A percentile compares a stretch with the other conserved stretches of the same genome.
Conservation (phyloP, 2,113 vertebrate genomes). For the Gulo gulo region DNA sequence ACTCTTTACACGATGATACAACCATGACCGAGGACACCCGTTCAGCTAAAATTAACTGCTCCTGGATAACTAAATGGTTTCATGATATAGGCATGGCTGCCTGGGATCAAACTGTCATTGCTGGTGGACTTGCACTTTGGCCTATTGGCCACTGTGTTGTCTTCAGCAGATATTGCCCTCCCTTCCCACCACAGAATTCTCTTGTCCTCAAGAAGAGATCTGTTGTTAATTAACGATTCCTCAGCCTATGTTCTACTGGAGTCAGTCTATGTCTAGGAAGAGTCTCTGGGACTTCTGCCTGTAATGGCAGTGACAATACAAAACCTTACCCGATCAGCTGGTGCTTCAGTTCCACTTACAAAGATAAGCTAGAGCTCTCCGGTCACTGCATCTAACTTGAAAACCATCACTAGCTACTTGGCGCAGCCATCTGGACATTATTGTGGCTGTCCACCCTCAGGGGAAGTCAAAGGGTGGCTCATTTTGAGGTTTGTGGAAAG, state of each 20-base stretch:
- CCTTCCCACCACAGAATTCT: not conserved
- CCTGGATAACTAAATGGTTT: not conserved
- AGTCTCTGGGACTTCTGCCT: not conserved
- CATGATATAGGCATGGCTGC: not conserved
- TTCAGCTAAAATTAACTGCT: not conserved
- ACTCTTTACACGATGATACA: not conserved
- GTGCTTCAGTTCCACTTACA: not conserved
- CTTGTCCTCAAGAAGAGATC: not conserved
- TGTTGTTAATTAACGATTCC: not conserved
- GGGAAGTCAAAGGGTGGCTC: not conserved
- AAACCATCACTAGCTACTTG: not conserved
- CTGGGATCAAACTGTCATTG: not conserved
- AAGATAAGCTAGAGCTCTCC: not conserved
- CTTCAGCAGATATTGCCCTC: not conserved
- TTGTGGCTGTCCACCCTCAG: not conserved
- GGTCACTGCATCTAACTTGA: not conserved
- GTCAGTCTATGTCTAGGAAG: not conserved
- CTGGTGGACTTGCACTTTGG: not conserved
- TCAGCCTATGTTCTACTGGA: not conserved
- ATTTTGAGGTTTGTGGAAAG: not conserved
- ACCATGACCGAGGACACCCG: not conserved
- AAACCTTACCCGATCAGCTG: not conserved
- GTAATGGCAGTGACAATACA: not conserved
- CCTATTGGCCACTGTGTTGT: not conserved
- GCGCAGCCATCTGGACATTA: not conserved